Evolutionary conservation across 1,140 invertebrate genomes (phyloP), one percentile per base, ranked within the genome.

Genomic region (Venturia canescens): DNA sequence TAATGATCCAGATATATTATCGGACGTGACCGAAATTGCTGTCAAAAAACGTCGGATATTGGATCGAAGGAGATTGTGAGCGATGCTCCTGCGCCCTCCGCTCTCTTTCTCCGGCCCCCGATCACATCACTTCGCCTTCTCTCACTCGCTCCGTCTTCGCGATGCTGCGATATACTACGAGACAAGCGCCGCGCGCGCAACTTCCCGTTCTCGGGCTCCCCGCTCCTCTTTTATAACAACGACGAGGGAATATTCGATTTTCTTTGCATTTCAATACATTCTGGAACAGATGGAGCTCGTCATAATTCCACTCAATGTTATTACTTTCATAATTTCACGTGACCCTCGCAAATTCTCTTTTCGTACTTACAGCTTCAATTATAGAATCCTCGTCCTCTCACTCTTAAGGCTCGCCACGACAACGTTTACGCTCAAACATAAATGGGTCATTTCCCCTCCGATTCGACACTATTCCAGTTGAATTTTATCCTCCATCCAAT

Each of bases 1-100:
- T 92, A 92, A 92, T 92, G 91, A 92, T 92, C 91, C 91, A 91
- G 90, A 92, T 92, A 92, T 92, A 92, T 92, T 92, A 92, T 92
- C 91, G 90, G 91, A 92, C 91, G 91, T 92, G 91, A 92, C 91
- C 91, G 90, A 92, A 92, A 92, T 92, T 92, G 91, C 91, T 92
- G 91, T 92, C 91, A 92, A 92, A 92, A 92, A 92, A 91, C 66
- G 88, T 92, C 91, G 91, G 91, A 92, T 92, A 92, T 92, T 92
- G 90, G 90, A 92, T 91, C 89, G 90, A 91, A 91, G 87, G 87
- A 89, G 89, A 92, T 91, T 91, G 89, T 87, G 89, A 91, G 89
- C 90, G 89, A 91, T 89, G 90, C 87, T 84, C 79, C 84, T 76
- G 86, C 86, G 84, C 27, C 27, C 31, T 15, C 27, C 23, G n/a